phyloP scores from a whole-genome alignment of 2,797 vertebrate species.

The Catamblyrhynchus diadema region DNA sequence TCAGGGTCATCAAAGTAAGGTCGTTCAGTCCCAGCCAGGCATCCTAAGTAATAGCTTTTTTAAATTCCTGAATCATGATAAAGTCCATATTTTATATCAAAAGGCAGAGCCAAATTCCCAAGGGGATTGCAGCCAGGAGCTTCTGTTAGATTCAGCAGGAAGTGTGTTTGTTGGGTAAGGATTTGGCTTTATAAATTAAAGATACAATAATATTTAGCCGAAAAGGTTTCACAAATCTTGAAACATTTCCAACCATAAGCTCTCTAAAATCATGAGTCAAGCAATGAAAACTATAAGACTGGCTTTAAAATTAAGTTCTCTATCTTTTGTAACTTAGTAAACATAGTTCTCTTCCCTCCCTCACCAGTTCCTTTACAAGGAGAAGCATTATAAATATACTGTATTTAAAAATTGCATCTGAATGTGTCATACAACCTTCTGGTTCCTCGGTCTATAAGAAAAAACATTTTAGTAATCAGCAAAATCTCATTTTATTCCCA shows the following conservation, averaged over 20 bases:
- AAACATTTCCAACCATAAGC: constrained; percentile 25
- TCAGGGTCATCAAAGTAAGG: neutral
- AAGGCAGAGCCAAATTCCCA: constrained; percentile 17
- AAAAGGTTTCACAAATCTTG: constrained; percentile 32
- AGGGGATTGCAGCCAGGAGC: neutral
- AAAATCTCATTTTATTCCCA: neutral
- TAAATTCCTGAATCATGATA: neutral
- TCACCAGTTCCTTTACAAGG: neutral
- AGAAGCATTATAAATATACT: neutral
- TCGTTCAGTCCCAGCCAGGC: neutral
- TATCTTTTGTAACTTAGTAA: neutral
- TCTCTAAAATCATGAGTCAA: constrained; percentile 16
- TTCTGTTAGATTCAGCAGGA: constrained; percentile 28
- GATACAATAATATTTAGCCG: constrained; percentile 50
- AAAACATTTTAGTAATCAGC: neutral
- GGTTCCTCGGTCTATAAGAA: neutral
- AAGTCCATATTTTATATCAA: constrained; percentile 13
- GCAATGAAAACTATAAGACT: neutral
- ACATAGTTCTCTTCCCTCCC: neutral
- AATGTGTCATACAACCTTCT: neutral
- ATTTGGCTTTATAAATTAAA: constrained; percentile 32
- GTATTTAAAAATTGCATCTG: neutral
- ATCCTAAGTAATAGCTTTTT: neutral
- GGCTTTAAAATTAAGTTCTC: constrained; percentile 11
- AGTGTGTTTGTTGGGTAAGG: constrained; percentile 6